Conservation (phyloP, 2,797 vertebrate genomes). For the Enteromius thamalakanensis region DNA sequence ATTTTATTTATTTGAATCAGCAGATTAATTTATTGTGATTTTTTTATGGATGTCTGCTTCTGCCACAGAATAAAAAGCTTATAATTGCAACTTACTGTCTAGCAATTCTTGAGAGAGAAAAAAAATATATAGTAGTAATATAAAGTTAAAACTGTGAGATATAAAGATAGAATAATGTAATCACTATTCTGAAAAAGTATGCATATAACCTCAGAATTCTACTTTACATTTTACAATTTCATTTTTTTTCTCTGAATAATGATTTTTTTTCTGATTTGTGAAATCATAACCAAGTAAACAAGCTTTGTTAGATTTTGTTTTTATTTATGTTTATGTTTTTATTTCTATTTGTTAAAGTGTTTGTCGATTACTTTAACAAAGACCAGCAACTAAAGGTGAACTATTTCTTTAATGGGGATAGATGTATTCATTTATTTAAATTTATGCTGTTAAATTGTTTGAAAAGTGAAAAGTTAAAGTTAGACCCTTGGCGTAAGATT, state of each 20-base stretch:
- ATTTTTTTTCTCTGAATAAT: background rate
- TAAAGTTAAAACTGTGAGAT: too few species aligned
- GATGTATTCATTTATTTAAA: background rate
- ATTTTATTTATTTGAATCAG: too few species aligned
- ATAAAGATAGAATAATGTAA: background rate
- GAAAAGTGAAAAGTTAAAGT: conserved; percentile 9
- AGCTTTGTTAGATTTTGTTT: background rate
- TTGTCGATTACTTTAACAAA: too few species aligned
- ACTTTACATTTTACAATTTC: background rate
- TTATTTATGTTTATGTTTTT: background rate
- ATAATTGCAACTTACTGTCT: too few species aligned
- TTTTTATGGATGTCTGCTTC: too few species aligned
- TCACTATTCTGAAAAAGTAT: background rate
- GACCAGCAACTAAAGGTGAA: too few species aligned
- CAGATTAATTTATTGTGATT: too few species aligned
- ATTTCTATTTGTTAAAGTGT: background rate
- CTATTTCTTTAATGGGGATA: background rate
- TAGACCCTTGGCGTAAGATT: conserved; percentile 14
- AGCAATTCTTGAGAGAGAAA: too few species aligned
- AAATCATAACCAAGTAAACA: background rate
- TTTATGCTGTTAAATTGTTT: background rate
- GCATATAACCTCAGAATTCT: background rate
- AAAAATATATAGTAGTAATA: background rate
- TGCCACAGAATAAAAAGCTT: too few species aligned
- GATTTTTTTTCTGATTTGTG: background rate